phyloP scores from a whole-genome alignment of 2,797 vertebrate species.

The Prionace glauca region DNA sequence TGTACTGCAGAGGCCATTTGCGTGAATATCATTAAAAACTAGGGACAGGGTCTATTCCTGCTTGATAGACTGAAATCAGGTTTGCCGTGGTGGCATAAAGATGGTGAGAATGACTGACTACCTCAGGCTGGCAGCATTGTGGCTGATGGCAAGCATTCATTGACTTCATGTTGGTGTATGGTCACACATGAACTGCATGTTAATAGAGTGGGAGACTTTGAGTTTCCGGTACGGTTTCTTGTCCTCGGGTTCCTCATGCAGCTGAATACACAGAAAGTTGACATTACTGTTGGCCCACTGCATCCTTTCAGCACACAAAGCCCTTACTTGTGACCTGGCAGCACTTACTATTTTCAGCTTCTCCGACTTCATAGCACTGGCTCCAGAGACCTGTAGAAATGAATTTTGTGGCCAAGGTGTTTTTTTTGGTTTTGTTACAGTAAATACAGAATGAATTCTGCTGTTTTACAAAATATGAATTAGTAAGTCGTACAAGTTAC shows the following conservation, averaged over 20 bases:
- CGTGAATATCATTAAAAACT: too few relatives aligned
- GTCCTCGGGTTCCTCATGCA: too few relatives aligned
- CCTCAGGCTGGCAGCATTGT: too few relatives aligned
- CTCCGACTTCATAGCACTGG: neutral
- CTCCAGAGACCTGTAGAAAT: neutral
- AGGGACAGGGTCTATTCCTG: too few relatives aligned
- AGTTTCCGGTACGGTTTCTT: neutral
- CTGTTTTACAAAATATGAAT: neutral
- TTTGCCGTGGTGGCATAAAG: too few relatives aligned
- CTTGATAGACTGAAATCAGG: too few relatives aligned
- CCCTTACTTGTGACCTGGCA: neutral
- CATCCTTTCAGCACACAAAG: neutral
- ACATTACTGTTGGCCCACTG: neutral
- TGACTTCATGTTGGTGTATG: too few relatives aligned
- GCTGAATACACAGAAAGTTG: too few relatives aligned
- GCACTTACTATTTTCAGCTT: neutral
- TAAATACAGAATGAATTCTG: neutral
- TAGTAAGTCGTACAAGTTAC: neutral
- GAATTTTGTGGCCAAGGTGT: neutral
- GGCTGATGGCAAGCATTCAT: too few relatives aligned
- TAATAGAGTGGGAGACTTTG: neutral
- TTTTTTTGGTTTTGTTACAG: neutral
- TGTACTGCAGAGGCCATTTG: too few relatives aligned
- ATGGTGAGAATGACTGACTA: too few relatives aligned
- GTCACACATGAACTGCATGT: too few relatives aligned